Evolutionary conservation across 2,797 vertebrate genomes (phyloP).

Genomic region (Tenualosa thibaudeaui): DNA sequence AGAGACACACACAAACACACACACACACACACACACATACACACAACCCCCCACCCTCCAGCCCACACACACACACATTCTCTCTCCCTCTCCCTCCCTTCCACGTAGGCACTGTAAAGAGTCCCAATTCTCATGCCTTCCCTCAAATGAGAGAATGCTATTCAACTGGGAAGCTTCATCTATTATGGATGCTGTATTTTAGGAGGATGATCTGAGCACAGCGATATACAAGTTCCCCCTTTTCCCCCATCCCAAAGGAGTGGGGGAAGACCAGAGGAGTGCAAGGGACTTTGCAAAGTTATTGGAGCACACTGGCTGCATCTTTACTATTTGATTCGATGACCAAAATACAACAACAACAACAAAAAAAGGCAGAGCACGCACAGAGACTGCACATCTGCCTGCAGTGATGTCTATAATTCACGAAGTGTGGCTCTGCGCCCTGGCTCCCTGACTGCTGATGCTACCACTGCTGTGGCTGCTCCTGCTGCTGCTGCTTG

Average conservation of each 20-base stretch:
- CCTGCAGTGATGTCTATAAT: conserved; percentile 51
- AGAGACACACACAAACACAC: conserved; percentile 12
- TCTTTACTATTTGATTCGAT: conserved; percentile 64
- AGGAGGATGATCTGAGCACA: conserved; percentile 60
- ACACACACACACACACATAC: conserved; percentile 21
- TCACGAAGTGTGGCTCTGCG: conserved; percentile 41
- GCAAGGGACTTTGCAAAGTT: conserved; percentile 43
- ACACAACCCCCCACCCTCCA: background rate
- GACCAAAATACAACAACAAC: conserved; percentile 46
- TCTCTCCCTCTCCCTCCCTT: conserved; percentile 29
- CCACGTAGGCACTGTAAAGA: conserved; percentile 25
- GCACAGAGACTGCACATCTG: conserved; percentile 10
- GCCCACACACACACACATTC: background rate
- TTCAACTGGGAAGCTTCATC: conserved; percentile 62
- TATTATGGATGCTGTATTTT: conserved; percentile 71
- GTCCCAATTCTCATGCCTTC: conserved; percentile 21
- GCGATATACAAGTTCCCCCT: conserved; percentile 72
- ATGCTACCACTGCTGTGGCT: background rate
- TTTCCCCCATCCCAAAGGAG: background rate
- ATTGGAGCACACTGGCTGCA: conserved; percentile 32
- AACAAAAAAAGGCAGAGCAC: background rate
- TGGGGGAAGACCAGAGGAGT: conserved; percentile 48
- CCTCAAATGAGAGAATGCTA: conserved; percentile 54
- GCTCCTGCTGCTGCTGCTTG: background rate
- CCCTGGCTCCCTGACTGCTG: background rate